Evolutionary conservation across 2,888 invertebrate species (phyloP), one percentile per base, ranked within the genome.

Genomic region (Epicampocera succincta): DNA sequence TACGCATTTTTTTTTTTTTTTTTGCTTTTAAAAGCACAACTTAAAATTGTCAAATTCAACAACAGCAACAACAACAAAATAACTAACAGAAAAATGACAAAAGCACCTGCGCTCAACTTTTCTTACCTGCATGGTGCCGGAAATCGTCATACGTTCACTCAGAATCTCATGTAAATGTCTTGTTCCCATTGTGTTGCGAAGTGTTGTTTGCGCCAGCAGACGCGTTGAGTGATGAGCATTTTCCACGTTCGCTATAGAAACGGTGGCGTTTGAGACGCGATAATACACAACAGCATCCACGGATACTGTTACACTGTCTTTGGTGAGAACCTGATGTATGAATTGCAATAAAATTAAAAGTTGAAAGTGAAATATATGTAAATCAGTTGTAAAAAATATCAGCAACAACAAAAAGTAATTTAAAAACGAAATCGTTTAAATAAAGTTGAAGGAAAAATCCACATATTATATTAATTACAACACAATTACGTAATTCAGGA

Each of bases 171-270:
- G 96, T 83, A 99, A 93, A 66, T 97, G 97, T 85, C 98, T 93
- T 48, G 98, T 99, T 78, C 99, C 99, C 94, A 99, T 95, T 85
- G 98, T 98, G 90, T 99, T 99, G 77, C 97, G 93, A 4, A 97
- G 93, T 1, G 97, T 97, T 3, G 97, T 97, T 91, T 97, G 97
- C 33, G 97, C 97, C 85, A 98, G 92, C 6, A 98, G 93, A 83
- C 97, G 93, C 38, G 98, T 98, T 80, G 97, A 97, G 90, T 98
- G 97, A 90, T 98, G 98, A 3, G 98, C 98, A 90, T 99, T 98
- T 90, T 99, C 98, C 33, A 99, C 98, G 91, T 99, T 99, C 33
- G 98, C 97, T 84, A 98, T 98, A 29, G 98, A 98, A 80, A 98
- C 96, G 0, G 98, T 98, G 3, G 99, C 98, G 91, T 99, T 99